These are phyloP conservation scores for Steinernema khuongi DNA, from an alignment of 1,140 invertebrate species.

Conservation along the genomic window DNA sequence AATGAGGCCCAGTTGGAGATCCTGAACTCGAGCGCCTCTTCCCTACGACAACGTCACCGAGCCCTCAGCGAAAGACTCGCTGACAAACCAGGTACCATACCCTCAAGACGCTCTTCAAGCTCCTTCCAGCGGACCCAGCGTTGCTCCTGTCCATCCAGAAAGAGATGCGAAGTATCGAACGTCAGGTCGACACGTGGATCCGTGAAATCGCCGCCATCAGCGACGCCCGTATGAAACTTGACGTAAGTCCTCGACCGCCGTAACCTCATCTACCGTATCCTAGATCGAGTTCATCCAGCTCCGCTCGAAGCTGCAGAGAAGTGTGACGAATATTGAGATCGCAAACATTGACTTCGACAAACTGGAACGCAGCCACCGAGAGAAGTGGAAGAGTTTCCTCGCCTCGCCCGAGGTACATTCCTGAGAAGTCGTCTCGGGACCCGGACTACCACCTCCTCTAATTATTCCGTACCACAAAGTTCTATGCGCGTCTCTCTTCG, in stretches of 20 bases:
- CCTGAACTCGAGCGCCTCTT: background rate
- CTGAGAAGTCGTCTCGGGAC: background rate
- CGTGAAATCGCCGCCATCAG: background rate
- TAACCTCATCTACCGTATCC: background rate
- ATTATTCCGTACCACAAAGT: too few relatives aligned
- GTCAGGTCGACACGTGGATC: slow-evolving; percentile 7
- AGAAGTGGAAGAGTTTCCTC: slow-evolving; percentile 1
- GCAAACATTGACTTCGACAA: background rate
- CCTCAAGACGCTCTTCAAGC: background rate
- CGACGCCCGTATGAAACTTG: background rate
- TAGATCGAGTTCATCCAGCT: slow-evolving; percentile 2
- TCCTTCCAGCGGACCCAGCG: background rate
- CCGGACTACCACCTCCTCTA: too few relatives aligned
- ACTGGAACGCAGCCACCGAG: background rate
- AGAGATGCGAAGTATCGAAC: background rate
- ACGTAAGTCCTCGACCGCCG: background rate
- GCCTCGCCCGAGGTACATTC: background rate
- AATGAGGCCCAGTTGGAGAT: background rate
- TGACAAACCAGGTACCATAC: background rate
- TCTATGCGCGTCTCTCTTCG: too few relatives aligned
- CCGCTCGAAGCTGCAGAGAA: background rate
- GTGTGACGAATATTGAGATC: background rate
- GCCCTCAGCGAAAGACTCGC: background rate
- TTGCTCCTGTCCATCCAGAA: background rate
- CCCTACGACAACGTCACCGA: background rate